These are phyloP conservation scores for Montipora capitata DNA, from an alignment of 92 coral and sea anemone species.

Conservation along the genomic window DNA sequence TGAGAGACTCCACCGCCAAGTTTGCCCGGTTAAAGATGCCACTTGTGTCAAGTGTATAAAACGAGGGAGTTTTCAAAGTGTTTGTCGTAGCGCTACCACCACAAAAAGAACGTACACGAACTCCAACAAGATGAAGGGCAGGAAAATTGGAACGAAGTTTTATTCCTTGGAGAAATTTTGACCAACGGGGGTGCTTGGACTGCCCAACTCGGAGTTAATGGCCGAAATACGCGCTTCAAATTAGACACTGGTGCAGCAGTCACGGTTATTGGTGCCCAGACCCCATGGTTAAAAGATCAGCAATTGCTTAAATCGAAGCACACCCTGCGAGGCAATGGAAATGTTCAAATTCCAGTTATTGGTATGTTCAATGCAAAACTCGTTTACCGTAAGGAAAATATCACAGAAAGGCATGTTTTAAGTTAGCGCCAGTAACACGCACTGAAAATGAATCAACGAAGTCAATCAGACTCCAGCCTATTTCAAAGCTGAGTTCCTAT, in stretches of 20 bases:
- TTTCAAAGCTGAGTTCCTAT: slow-evolving; percentile 52
- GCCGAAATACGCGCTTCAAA: not conserved
- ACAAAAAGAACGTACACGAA: no score
- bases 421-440: slow-evolving; percentile 39
- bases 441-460: not conserved
- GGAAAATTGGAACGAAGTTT: no score
- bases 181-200: no score
- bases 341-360: slow-evolving; percentile 54
- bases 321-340: slow-evolving; percentile 17
- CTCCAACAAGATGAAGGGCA: no score
- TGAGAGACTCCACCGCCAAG: no score
- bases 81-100: no score
- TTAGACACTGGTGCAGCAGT: slow-evolving; percentile 14
- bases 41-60: no score
- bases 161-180: no score
- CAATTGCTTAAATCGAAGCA: not conserved
- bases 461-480: not conserved
- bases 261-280: not conserved
- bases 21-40: no score
- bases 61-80: no score
- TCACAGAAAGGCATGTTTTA: slow-evolving; percentile 42
- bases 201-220: not conserved
- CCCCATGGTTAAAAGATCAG: not conserved
- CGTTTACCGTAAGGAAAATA: slow-evolving; percentile 30
- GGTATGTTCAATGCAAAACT: slow-evolving; percentile 56